Base-by-base conservation (phyloP, 2,797 vertebrate genomes). In the Zenarchopterus dispar region DNA sequence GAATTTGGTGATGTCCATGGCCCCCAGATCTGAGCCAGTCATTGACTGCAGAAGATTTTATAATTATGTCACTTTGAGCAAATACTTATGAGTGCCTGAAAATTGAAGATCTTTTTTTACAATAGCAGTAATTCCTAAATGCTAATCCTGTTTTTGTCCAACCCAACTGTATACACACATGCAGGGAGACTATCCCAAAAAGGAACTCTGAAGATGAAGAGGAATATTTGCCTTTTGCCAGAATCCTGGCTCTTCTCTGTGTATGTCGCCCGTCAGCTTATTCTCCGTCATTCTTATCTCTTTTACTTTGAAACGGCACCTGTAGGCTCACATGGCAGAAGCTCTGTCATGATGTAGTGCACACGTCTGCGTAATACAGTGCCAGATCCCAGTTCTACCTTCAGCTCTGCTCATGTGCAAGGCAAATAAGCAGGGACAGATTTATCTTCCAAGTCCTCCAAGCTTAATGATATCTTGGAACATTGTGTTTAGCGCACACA, bases 221-320 rank as follows among this genome's bases (percentile, higher is more conserved):
- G 74, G 81, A 82, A 81, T 74, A 77, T 78, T 85, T 73, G 67
- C 78, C 73, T 75, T 75, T 81, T 78, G 87, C 82, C 73, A 50
- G 48, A 65, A 33, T 1, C 60, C 19, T 28, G 55, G 6, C 50
- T 51, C 62, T 56, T 64, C 68, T 13, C 81, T 74, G 21, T 75
- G 70, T 81, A 73, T 39, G 0, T 78, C 71, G 65, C 55, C 58
- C 67, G 58, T 72, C 71, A 52, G 69, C 73, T 75, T 67, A 63
- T 76, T 82, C 71, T 24, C 62, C 72, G 54, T 51, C 54, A 59
- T 82, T 87, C 81, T 93, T 93, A 92, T 92, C 90, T 89, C 86
- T 49, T 19, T 39, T 52, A 77, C 88, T 91, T 89, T 88, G 87
- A 93, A 91, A 93, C 81, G 80, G 77, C 91, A 92, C 90, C 89